Evolutionary conservation across 2,797 vertebrate genomes (phyloP), one percentile per base, ranked within the genome.

Genomic region (Spea hammondii): DNA sequence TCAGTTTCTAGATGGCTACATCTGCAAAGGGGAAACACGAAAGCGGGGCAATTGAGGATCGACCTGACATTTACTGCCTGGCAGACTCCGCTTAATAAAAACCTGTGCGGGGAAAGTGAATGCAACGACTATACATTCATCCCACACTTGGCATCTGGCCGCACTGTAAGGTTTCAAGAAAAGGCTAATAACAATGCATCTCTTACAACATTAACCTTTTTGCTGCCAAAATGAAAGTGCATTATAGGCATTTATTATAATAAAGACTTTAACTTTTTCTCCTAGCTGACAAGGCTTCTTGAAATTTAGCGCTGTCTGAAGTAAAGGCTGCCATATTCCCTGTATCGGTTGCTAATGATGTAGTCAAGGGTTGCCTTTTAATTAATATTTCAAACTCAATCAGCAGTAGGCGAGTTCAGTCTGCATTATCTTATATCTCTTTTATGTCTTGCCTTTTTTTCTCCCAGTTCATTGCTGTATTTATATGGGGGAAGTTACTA

Each of bases 11-110:
- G 6, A 76, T 51, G 53, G 74, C 59, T 73, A 59, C 53, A 74
- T 73, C 14, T 74, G 17, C 71, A 50, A 45, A 50, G 60, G 67
- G 6, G 60, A 68, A 53, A 68, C 51, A 53, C 54, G 62, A 13
- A 73, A 44, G 10, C 8, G 48, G 70, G 67, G 65, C 54, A 64
- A 46, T 62, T 51, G 70, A 44, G 74, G 74, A 62, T 71, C 12
- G 70, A 65, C 74, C 60, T 81, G 79, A 77, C 74, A 77, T 81
- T 81, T 77, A 68, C 65, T 62, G 69, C 74, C 69, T 81, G 79
- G 77, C 70, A 77, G 62, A 67, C 65, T 65, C 62, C 47, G 54
- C 70, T 77, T 69, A 68, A 80, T 75, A 70, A 77, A 77, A 81
- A 73, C 74, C 10, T 11, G 51, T n/a, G 51, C 64, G 55, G 70